Percentiles rank a stretch among this genome's conserved stretches.
phyloP scores from a whole-genome alignment of 2,797 vertebrate species.

The Adrianichthys oophorus region DNA sequence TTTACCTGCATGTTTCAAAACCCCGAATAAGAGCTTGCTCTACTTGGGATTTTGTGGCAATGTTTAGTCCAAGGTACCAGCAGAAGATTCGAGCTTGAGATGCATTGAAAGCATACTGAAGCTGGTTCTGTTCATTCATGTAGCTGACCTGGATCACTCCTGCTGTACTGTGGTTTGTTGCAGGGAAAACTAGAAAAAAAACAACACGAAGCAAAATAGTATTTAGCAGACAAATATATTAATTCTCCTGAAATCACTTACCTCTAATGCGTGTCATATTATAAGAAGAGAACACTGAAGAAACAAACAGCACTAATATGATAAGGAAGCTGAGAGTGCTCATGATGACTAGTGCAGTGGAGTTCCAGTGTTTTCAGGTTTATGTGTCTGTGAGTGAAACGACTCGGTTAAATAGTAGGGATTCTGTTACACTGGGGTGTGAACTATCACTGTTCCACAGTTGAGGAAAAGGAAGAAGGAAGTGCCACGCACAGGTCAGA shows the following conservation, averaged over 20 bases:
- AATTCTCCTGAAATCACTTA: conserved; percentile 38
- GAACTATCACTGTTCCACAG: conserved; percentile 49
- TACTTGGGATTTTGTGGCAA: conserved; percentile 74
- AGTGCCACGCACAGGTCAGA: conserved; percentile 56
- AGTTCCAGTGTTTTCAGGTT: conserved; percentile 33
- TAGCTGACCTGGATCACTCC: conserved; percentile 67
- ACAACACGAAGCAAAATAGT: too few species aligned
- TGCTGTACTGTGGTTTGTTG: conserved; percentile 44
- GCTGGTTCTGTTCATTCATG: conserved; percentile 21
- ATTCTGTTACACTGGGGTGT: conserved; percentile 42
- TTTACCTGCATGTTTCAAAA: conserved; percentile 80
- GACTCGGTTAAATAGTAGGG: conserved; percentile 72
- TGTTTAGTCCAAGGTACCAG: conserved; percentile 48
- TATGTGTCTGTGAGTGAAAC: conserved; percentile 43
- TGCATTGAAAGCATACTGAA: conserved; percentile 67
- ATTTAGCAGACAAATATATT: background rate
- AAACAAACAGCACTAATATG: conserved; percentile 25
- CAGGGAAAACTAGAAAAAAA: conserved; percentile 62
- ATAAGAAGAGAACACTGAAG: conserved; percentile 29
- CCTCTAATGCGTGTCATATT: conserved; percentile 54
- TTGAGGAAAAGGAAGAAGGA: conserved; percentile 76
- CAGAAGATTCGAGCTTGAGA: conserved; percentile 70
- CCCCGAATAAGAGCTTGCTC: conserved; percentile 56
- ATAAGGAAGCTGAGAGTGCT: conserved; percentile 51
- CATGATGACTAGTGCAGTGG: conserved; percentile 19